Evolutionary conservation across 2,113 vertebrate genomes (phyloP).

Genomic region (Plecotus auritus): DNA sequence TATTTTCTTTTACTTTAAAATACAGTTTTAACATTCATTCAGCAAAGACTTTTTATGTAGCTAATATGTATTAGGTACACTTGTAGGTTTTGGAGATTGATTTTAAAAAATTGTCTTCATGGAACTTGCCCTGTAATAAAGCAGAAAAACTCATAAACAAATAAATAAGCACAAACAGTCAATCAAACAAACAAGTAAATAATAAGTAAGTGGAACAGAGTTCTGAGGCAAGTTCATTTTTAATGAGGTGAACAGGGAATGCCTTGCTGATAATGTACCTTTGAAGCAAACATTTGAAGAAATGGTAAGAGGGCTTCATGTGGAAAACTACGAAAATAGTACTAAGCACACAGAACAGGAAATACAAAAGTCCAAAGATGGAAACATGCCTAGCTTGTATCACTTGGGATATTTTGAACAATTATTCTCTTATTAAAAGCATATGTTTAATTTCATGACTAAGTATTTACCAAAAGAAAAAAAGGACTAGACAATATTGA

Average conservation of each 20-base stretch:
- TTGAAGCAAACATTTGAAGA: neutral
- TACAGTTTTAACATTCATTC: neutral
- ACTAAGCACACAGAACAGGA: neutral
- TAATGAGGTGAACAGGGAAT: neutral
- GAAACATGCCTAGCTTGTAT: neutral
- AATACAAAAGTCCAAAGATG: neutral
- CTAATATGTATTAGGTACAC: neutral
- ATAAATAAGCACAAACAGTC: neutral
- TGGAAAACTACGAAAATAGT: neutral
- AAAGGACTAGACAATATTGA: neutral
- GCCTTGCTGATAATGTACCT: neutral
- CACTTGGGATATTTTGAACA: neutral
- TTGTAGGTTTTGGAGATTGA: neutral
- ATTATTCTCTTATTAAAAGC: neutral
- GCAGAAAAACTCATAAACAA: neutral
- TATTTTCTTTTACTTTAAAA: neutral
- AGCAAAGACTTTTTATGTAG: neutral
- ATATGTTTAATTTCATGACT: neutral
- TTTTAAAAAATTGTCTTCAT: neutral
- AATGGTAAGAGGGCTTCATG: accelerated
- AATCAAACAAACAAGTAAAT: neutral
- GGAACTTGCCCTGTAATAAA: neutral
- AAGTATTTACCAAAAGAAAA: neutral
- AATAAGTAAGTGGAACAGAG: neutral
- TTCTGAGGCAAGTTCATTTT: neutral